These are phyloP conservation scores for Epicauta chinensis DNA, from an alignment of 1,140 invertebrate genomes.

Conservation along the genomic window DNA sequence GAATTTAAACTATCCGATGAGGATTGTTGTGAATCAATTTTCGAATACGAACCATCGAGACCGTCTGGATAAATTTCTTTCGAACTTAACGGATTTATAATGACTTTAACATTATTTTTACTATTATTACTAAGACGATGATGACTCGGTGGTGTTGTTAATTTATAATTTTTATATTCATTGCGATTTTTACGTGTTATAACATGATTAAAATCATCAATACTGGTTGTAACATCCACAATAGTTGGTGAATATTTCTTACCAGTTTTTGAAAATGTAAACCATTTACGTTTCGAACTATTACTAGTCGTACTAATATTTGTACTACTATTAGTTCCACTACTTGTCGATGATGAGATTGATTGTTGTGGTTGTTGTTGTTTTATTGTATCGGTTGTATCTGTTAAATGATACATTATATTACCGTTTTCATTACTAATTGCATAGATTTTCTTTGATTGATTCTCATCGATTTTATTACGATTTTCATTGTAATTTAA, in stretches of 20 bases:
- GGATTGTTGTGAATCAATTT: slow-evolving; percentile 34
- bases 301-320: too few species aligned
- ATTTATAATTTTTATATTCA: slow-evolving; percentile 35
- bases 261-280: slow-evolving; percentile 36
- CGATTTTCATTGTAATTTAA: slow-evolving; percentile 37
- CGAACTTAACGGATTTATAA: slow-evolving; percentile 48
- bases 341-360: too few species aligned
- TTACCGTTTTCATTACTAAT: slow-evolving; percentile 83
- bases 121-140: not conserved
- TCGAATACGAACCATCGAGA: slow-evolving; percentile 37
- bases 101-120: slow-evolving; percentile 44
- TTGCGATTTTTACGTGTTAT: slow-evolving; percentile 38
- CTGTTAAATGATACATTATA: slow-evolving; percentile 73
- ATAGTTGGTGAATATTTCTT: slow-evolving; percentile 39
- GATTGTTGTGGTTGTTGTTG: slow-evolving; percentile 32
- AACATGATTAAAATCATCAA: slow-evolving; percentile 35
- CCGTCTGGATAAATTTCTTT: slow-evolving; percentile 40
- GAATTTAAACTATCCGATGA: slow-evolving; percentile 37
- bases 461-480: slow-evolving; percentile 42
- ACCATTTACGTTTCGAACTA: slow-evolving; percentile 26
- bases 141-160: not conserved
- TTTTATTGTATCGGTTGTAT: slow-evolving; percentile 36
- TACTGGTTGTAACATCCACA: slow-evolving; percentile 34
- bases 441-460: slow-evolving; percentile 66
- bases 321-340: too few species aligned